These are phyloP conservation scores for Conus canariensis DNA, from an alignment of 2,888 invertebrate species.

Conservation along the genomic window DNA sequence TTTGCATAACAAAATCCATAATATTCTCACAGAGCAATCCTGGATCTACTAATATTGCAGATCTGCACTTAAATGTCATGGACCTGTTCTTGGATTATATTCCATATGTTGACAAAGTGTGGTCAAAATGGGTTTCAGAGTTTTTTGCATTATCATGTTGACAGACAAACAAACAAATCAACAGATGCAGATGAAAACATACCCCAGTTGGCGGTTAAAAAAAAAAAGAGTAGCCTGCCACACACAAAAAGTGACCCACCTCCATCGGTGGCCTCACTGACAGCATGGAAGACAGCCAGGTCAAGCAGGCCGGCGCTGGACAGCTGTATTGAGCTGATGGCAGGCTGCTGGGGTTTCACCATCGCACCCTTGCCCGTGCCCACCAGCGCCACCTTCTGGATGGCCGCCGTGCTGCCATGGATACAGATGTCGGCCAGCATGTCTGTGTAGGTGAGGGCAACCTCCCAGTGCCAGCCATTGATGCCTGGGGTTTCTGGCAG, in stretches of 20 bases:
- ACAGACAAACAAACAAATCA: no score
- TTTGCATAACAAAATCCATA: no score
- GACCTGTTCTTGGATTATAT: no score
- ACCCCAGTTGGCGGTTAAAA: no score
- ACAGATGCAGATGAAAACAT: no score
- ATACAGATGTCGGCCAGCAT: conserved; percentile 74
- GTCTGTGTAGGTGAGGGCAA: conserved; percentile 74
- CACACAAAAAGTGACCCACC: conserved; percentile 52
- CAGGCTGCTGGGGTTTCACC: conserved; percentile 60
- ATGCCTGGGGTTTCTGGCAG: conserved; percentile 68
- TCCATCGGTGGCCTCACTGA: conserved; percentile 66
- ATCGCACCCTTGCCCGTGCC: conserved; percentile 63
- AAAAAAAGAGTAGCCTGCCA: no score
- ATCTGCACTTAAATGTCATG: no score
- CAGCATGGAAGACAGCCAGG: conserved; percentile 66
- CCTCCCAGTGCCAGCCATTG: conserved; percentile 78
- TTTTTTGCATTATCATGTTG: no score
- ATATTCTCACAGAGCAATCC: no score
- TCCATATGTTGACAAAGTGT: no score
- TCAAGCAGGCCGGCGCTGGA: conserved; percentile 74
- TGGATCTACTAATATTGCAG: no score
- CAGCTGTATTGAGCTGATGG: conserved; percentile 60
- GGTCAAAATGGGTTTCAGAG: no score
- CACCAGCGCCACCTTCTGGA: conserved; percentile 76
- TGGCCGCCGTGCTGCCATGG: conserved; percentile 70